Evolutionary conservation across 1,140 invertebrate genomes (phyloP).

Genomic region (Brachionus sp.): DNA sequence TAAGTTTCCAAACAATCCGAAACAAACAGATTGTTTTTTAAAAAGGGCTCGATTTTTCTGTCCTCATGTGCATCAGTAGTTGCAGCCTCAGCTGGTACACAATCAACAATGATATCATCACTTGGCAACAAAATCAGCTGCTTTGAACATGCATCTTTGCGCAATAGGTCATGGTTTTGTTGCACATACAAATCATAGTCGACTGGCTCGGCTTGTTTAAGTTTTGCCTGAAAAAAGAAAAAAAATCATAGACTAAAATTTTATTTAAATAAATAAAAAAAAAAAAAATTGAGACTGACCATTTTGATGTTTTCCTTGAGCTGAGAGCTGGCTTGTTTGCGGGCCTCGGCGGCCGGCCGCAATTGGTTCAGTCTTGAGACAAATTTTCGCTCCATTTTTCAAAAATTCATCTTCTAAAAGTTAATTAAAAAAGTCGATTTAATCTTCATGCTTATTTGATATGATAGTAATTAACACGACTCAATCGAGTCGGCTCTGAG

Average conservation of each 20-base stretch:
- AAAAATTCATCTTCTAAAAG: not conserved
- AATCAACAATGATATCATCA: not conserved
- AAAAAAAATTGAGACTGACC: not conserved
- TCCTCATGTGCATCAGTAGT: not conserved
- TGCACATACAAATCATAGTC: conserved; percentile 29
- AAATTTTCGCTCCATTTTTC: conserved; percentile 43
- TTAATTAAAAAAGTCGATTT: conserved; percentile 21
- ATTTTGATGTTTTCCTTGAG: conserved; percentile 40
- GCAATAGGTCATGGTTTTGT: not conserved
- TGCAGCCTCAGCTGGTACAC: not conserved
- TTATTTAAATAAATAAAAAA: not conserved
- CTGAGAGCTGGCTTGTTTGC: conserved; percentile 37
- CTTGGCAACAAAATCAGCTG: conserved; percentile 20
- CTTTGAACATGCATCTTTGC: conserved; percentile 19
- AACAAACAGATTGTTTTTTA: conserved; percentile 12
- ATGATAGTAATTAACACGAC: not conserved
- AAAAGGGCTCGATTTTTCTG: not conserved
- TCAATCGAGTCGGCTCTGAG: not conserved
- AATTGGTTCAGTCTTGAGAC: conserved; percentile 38
- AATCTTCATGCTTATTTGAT: conserved; percentile 7
- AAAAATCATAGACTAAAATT: not conserved
- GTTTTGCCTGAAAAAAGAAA: conserved; percentile 30
- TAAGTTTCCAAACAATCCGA: conserved; percentile 38
- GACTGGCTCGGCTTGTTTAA: conserved; percentile 37
- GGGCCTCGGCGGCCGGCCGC: conserved; percentile 23